These are phyloP conservation scores for Eupsilia transversa DNA, from an alignment of 2,888 invertebrate genomes.

Conservation along the genomic window DNA sequence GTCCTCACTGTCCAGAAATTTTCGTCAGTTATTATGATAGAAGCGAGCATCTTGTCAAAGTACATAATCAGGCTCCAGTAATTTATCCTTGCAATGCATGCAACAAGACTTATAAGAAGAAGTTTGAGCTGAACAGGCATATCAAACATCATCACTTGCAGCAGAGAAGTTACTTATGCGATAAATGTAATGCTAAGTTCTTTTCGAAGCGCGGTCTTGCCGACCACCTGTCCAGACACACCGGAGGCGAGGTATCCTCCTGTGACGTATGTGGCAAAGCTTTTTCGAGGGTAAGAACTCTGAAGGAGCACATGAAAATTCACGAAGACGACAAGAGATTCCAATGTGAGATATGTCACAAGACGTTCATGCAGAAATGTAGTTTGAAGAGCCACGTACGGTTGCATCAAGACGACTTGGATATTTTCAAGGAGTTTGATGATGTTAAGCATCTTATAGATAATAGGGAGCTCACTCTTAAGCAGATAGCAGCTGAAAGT, in stretches of 20 bases:
- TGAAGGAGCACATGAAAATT: constrained; percentile 82
- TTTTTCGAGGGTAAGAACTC: constrained; percentile 79
- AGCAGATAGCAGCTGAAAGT: constrained; percentile 85
- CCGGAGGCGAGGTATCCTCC: constrained; percentile 78
- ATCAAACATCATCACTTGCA: constrained; percentile 87
- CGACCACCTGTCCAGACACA: constrained; percentile 82
- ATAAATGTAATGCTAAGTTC: constrained; percentile 86
- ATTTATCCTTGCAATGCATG: constrained; percentile 87
- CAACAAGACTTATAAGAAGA: constrained; percentile 86
- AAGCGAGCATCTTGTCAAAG: constrained; percentile 84
- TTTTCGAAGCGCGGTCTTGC: constrained; percentile 85
- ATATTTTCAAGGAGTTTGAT: constrained; percentile 88
- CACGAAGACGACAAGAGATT: constrained; percentile 84
- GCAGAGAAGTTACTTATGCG: constrained; percentile 83
- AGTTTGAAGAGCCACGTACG: constrained; percentile 85
- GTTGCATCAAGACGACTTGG: constrained; percentile 86
- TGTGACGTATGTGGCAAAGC: constrained; percentile 84
- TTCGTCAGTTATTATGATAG: constrained; percentile 87
- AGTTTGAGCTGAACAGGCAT: constrained; percentile 85
- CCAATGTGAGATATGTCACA: constrained; percentile 86
- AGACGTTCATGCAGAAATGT: constrained; percentile 86
- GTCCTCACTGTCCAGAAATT: constrained; percentile 85
- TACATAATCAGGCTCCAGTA: constrained; percentile 81
- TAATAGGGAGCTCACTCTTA: constrained; percentile 85
- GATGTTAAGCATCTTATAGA: constrained; percentile 88